Evolutionary conservation across 2,797 vertebrate genomes (phyloP).

Genomic region (Clamator glandarius): DNA sequence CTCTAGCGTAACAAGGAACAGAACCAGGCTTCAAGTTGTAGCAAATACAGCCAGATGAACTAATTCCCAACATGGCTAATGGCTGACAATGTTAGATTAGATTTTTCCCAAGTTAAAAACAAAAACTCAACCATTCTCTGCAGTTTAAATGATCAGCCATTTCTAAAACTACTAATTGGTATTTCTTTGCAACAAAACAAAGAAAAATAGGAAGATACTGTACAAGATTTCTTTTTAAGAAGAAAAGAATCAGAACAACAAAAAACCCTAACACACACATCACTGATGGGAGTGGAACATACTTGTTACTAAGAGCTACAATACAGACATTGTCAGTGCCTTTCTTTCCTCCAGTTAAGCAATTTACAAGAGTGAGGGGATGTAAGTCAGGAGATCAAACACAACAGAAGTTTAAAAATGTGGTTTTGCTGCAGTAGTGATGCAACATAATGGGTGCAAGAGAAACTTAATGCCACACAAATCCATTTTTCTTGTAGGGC

Average conservation of each 20-base stretch:
- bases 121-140: neutral
- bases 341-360: slow-evolving; percentile 3
- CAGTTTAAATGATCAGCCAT: neutral
- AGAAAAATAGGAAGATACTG: neutral
- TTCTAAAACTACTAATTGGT: neutral
- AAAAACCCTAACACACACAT: neutral
- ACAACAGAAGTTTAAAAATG: slow-evolving; percentile 41
- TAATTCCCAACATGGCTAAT: neutral
- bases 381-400: slow-evolving; percentile 41
- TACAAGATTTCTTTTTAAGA: neutral
- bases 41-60: neutral
- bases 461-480: slow-evolving; percentile 53
- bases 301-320: neutral
- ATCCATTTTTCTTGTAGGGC: slow-evolving; percentile 41
- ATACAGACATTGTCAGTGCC: neutral
- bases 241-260: neutral
- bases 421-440: slow-evolving; percentile 34
- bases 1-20: neutral
- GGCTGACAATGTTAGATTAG: neutral
- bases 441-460: slow-evolving; percentile 42
- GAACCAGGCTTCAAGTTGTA: neutral
- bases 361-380: slow-evolving; percentile 36
- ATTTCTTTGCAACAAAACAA: neutral
- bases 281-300: neutral
- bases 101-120: neutral